Percentiles rank a stretch among this genome's conserved stretches.
Evolutionary conservation across 2,113 vertebrate genomes (phyloP).

Genomic region (Chrysemys picta): DNA sequence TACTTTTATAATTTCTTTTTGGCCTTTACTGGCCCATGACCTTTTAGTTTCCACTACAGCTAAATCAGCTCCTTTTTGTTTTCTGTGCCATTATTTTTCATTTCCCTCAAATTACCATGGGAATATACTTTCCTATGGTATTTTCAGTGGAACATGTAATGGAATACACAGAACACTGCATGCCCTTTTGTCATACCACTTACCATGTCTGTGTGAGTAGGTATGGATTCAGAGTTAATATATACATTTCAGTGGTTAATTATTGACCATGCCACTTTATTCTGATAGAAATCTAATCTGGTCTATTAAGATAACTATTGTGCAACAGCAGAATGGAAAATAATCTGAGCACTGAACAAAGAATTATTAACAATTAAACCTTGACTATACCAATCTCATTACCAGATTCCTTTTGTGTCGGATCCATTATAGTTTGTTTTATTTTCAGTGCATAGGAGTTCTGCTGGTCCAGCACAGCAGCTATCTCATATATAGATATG

Average conservation of each 20-base stretch:
- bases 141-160: background rate
- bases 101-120: fast-evolving
- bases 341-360: background rate
- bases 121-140: background rate
- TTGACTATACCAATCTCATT: background rate
- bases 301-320: background rate
- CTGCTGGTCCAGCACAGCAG: background rate
- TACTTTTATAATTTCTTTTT: background rate
- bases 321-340: background rate
- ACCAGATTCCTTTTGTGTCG: constrained; percentile 22
- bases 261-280: background rate
- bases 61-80: background rate
- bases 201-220: background rate
- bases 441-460: background rate
- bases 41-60: background rate
- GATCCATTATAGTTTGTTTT: background rate
- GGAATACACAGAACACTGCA: background rate
- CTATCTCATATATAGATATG: background rate
- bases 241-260: constrained; percentile 3
- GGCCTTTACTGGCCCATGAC: background rate
- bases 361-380: constrained; percentile 10
- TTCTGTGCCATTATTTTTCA: background rate
- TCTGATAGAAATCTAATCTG: constrained; percentile 2
- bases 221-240: background rate
- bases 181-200: background rate